Evolutionary conservation across 2,888 invertebrate genomes (phyloP).

Genomic region (Belgica antarctica): DNA sequence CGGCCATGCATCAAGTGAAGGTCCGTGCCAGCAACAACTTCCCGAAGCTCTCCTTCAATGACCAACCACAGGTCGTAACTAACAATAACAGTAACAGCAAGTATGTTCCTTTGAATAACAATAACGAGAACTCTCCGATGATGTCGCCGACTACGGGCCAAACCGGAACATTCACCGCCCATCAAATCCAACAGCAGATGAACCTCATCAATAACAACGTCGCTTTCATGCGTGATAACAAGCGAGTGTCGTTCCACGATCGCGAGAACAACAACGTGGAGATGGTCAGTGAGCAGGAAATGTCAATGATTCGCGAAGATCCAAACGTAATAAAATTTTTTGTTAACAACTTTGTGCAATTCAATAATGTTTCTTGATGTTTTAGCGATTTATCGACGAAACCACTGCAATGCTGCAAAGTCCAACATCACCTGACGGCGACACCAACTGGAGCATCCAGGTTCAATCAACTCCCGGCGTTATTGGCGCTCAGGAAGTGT

Average conservation of each 20-base stretch:
- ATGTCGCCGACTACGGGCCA: background rate
- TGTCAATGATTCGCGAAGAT: conserved; percentile 67
- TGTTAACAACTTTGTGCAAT: too few relatives aligned
- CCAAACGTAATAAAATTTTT: conserved; percentile 82
- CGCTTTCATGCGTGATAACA: conserved; percentile 53
- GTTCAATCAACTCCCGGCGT: conserved; percentile 83
- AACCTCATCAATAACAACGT: conserved; percentile 38
- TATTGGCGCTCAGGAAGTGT: conserved; percentile 97
- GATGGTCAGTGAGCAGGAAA: conserved; percentile 53
- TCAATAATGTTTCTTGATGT: conserved; percentile 47
- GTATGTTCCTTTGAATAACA: conserved; percentile 24
- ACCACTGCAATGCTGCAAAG: conserved; percentile 77
- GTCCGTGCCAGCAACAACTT: conserved; percentile 22
- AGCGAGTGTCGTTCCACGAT: conserved; percentile 77
- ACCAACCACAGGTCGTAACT: conserved; percentile 13
- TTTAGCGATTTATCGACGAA: conserved; percentile 74
- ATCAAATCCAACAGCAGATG: conserved; percentile 41
- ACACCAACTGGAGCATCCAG: conserved; percentile 53
- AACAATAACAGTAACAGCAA: conserved; percentile 27
- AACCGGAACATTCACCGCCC: conserved; percentile 11
- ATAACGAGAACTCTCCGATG: conserved; percentile 21
- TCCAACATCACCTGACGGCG: conserved; percentile 64
- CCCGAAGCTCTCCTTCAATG: conserved; percentile 38
- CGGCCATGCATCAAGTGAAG: conserved; percentile 37
- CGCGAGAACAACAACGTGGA: conserved; percentile 55